Percentiles rank a stretch among this genome's conserved stretches.
phyloP scores from a whole-genome alignment of 1,140 invertebrate genomes.

The Planococcus citri region DNA sequence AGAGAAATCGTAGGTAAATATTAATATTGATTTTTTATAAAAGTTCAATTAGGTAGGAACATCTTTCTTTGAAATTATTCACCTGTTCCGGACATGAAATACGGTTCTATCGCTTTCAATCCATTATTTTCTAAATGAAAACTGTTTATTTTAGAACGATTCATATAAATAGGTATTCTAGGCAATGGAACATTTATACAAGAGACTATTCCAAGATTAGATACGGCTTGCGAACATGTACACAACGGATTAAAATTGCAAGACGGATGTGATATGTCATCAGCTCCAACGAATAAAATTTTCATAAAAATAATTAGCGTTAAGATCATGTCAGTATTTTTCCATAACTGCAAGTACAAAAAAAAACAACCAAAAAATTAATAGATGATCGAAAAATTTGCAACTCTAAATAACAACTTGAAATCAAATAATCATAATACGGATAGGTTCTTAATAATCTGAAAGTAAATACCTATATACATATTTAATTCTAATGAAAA shows the following conservation, averaged over 20 bases:
- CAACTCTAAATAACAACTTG: too few species aligned
- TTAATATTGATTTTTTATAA: too few species aligned
- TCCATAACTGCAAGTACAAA: neutral
- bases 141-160: conserved; percentile 67
- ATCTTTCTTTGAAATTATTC: conserved; percentile 23
- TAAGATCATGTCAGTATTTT: neutral
- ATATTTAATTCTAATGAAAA: neutral
- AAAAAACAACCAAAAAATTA: too few species aligned
- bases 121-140: conserved; percentile 64
- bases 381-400: too few species aligned
- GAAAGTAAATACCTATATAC: too few species aligned
- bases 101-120: conserved; percentile 56
- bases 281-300: neutral
- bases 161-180: conserved; percentile 57
- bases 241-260: conserved; percentile 70
- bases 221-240: conserved; percentile 64
- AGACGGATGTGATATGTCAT: conserved; percentile 36
- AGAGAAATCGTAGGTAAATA: conserved; percentile 29
- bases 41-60: too few species aligned
- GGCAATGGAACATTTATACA: conserved; percentile 62
- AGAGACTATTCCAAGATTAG: conserved; percentile 65
- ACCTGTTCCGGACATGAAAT: conserved; percentile 69
- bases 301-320: neutral
- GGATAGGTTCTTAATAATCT: too few species aligned
- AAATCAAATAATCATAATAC: too few species aligned